Conservation (phyloP, 2,797 vertebrate species). For the Pangasius djambal region DNA sequence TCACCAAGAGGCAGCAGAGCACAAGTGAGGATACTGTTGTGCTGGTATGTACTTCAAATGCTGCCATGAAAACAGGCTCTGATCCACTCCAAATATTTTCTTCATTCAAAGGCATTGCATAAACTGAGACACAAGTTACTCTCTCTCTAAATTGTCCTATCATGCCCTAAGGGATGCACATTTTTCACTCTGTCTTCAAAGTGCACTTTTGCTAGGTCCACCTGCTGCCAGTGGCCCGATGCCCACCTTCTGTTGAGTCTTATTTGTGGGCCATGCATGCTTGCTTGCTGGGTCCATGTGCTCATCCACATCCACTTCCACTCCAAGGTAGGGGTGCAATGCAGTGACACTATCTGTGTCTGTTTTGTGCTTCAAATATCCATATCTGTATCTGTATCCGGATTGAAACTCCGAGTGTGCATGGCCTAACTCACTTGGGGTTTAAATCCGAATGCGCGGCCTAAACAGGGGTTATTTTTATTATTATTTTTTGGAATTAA, state of each 20-base stretch:
- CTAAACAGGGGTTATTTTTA: neutral
- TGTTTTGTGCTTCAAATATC: slow-evolving; percentile 6
- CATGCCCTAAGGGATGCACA: slow-evolving; percentile 54
- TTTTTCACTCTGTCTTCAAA: slow-evolving; percentile 63
- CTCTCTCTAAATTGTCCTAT: slow-evolving; percentile 27
- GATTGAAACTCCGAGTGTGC: neutral
- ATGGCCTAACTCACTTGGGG: neutral
- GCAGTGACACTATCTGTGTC: neutral
- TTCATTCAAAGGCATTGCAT: neutral
- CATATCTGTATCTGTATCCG: neutral
- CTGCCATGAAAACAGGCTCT: slow-evolving; percentile 11
- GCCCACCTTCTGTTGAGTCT: slow-evolving; percentile 80
- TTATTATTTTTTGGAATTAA: neutral
- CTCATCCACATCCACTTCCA: slow-evolving; percentile 48
- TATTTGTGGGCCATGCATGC: slow-evolving; percentile 71
- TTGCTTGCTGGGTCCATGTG: slow-evolving; percentile 55
- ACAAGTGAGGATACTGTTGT: slow-evolving; percentile 8
- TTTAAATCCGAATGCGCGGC: neutral
- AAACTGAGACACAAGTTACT: slow-evolving; percentile 37
- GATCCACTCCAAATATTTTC: slow-evolving; percentile 39
- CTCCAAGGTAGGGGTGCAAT: slow-evolving; percentile 9
- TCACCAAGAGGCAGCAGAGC: neutral
- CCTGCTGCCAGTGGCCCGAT: slow-evolving; percentile 73
- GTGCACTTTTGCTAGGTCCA: slow-evolving; percentile 68
- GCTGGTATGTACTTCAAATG: slow-evolving; percentile 1